phyloP scores from a whole-genome alignment of 2,113 vertebrate genomes.

The Apaloderma vittatum region DNA sequence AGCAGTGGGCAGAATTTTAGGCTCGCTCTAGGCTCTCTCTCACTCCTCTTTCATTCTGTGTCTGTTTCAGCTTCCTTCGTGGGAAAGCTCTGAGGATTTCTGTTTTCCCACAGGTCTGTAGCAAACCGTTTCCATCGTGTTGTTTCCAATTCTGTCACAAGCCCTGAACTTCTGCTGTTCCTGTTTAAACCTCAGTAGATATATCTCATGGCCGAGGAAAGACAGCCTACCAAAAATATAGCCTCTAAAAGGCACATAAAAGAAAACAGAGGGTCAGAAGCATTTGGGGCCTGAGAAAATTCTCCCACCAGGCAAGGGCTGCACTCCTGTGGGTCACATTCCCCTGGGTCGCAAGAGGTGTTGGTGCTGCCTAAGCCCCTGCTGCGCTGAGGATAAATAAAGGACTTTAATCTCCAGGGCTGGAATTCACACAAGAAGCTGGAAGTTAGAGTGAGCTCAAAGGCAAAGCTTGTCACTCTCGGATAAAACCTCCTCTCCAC shows the following conservation, averaged over 20 bases:
- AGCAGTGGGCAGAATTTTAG: background rate
- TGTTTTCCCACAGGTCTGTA: background rate
- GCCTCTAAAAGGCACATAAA: background rate
- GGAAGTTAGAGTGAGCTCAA: background rate
- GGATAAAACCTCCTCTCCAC: background rate
- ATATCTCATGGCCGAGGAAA: background rate
- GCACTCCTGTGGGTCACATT: background rate
- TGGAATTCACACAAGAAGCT: background rate
- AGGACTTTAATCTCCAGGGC: background rate
- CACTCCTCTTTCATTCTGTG: background rate
- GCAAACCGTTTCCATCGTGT: background rate
- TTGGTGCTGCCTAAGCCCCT: background rate
- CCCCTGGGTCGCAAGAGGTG: background rate
- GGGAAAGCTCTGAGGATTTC: background rate
- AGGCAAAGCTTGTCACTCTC: background rate
- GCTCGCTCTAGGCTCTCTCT: background rate
- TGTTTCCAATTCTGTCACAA: background rate
- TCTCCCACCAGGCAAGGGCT: background rate
- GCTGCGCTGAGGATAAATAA: background rate
- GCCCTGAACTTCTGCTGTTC: background rate
- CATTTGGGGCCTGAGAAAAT: background rate
- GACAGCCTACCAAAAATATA: background rate
- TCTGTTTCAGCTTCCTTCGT: background rate
- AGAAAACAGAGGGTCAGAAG: background rate
- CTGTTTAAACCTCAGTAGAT: background rate